These are phyloP conservation scores for Xylocopa sonorina DNA, from an alignment of 1,140 invertebrate species.

Conservation along the genomic window DNA sequence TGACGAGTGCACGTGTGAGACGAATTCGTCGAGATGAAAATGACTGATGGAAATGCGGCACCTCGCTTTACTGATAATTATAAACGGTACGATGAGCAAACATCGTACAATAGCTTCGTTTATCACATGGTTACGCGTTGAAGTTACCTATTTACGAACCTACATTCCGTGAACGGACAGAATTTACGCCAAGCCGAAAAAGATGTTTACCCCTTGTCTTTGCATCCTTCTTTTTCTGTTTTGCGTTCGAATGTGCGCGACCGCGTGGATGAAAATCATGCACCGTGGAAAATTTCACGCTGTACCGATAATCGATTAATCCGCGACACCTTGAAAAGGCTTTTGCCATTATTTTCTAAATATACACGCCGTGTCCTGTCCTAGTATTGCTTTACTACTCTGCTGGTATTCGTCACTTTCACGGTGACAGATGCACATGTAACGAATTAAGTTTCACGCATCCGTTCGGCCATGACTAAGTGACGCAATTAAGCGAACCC, in stretches of 20 bases:
- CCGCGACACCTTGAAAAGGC: constrained; percentile 13
- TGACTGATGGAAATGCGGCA: constrained; percentile 34
- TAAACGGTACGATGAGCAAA: constrained; percentile 18
- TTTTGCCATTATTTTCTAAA: constrained; percentile 54
- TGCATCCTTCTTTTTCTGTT: constrained; percentile 16
- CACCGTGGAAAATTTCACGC: constrained; percentile 48
- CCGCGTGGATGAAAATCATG: constrained; percentile 53
- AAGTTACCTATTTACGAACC: constrained; percentile 30
- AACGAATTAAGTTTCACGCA: constrained; percentile 47
- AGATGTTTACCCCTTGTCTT: constrained; percentile 26
- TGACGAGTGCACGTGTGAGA: background rate
- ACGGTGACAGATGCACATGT: constrained; percentile 47
- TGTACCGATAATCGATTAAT: constrained; percentile 59
- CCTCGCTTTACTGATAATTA: constrained; percentile 48
- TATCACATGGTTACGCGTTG: constrained; percentile 49
- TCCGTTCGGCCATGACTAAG: constrained; percentile 42
- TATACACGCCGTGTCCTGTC: constrained; percentile 25
- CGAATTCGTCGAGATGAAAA: constrained; percentile 9
- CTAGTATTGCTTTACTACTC: background rate
- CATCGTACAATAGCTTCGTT: constrained; percentile 53
- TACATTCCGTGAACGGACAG: background rate
- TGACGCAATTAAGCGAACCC: constrained; percentile 49
- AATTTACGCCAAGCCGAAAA: background rate
- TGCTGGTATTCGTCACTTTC: constrained; percentile 6
- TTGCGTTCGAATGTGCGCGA: constrained; percentile 17